These are phyloP conservation scores for Bellardia bayeri DNA, from an alignment of 2,888 invertebrate species.

Conservation along the genomic window DNA sequence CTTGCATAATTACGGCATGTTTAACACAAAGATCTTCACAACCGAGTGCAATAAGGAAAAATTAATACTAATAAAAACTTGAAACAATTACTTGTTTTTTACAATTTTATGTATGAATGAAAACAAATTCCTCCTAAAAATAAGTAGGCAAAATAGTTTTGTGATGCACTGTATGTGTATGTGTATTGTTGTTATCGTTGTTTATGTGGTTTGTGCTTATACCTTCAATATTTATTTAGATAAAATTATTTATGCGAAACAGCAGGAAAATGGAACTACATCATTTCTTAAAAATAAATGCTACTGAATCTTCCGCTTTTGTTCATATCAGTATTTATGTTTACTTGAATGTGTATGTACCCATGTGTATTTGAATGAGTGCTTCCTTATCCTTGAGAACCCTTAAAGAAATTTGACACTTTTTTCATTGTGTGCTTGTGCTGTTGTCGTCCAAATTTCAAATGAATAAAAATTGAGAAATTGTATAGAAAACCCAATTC, in stretches of 20 bases:
- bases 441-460: conserved; percentile 54
- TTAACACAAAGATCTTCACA: no score
- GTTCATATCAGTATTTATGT: conserved; percentile 1
- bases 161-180: neutral
- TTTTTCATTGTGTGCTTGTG: conserved; percentile 6
- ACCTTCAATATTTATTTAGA: conserved; percentile 6
- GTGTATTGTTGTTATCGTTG: neutral
- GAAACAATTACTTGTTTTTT: no score
- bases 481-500: conserved; percentile 53
- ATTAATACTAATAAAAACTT: no score
- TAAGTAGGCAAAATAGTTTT: no score
- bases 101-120: no score
- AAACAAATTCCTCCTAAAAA: no score
- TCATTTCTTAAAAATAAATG: conserved; percentile 45
- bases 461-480: conserved; percentile 62
- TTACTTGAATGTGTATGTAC: neutral
- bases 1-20: no score
- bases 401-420: conserved; percentile 61
- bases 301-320: conserved; percentile 8
- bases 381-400: conserved; percentile 48
- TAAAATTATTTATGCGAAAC: conserved; percentile 62
- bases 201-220: conserved; percentile 18
- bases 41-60: no score
- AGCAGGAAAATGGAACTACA: conserved; percentile 65
- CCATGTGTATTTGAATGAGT: neutral